Percentiles rank a stretch among this genome's conserved stretches.
Conservation (phyloP, 2,797 vertebrate genomes). For the Peromyscus melanophrys region DNA sequence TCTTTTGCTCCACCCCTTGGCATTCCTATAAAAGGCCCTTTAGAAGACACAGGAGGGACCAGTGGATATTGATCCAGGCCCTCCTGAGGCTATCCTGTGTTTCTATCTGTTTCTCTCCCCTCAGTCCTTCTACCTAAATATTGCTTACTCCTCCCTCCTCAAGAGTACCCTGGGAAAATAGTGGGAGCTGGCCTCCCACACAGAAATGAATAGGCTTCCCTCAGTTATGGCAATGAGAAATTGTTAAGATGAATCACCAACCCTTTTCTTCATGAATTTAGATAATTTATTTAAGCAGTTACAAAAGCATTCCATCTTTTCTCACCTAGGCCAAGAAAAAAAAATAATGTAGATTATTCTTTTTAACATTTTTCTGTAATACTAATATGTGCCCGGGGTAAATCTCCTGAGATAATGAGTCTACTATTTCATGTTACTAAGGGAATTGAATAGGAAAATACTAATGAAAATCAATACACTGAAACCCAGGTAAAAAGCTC, state of each 20-base stretch:
- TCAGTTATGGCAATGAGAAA: background rate
- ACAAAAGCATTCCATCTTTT: background rate
- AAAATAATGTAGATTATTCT: background rate
- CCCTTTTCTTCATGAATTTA: background rate
- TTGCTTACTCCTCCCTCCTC: too few species aligned
- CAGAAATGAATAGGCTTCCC: too few species aligned
- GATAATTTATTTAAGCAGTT: background rate
- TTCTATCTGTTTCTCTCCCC: too few species aligned
- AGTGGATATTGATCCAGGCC: too few species aligned
- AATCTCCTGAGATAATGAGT: background rate
- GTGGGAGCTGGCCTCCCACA: too few species aligned
- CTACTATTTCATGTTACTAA: constrained; percentile 43
- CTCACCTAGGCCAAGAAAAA: background rate
- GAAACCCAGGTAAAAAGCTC: constrained; percentile 58
- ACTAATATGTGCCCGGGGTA: background rate
- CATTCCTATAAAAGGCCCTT: too few species aligned
- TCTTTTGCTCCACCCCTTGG: too few species aligned
- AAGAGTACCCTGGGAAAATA: too few species aligned
- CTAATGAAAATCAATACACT: constrained; percentile 71
- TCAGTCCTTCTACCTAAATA: too few species aligned
- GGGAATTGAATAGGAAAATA: constrained; percentile 60
- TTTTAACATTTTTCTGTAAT: background rate
- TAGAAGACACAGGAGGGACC: too few species aligned
- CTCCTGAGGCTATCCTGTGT: too few species aligned
- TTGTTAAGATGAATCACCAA: background rate